phyloP scores from a whole-genome alignment of 2,113 vertebrate species.

The Taxidea taxus region DNA sequence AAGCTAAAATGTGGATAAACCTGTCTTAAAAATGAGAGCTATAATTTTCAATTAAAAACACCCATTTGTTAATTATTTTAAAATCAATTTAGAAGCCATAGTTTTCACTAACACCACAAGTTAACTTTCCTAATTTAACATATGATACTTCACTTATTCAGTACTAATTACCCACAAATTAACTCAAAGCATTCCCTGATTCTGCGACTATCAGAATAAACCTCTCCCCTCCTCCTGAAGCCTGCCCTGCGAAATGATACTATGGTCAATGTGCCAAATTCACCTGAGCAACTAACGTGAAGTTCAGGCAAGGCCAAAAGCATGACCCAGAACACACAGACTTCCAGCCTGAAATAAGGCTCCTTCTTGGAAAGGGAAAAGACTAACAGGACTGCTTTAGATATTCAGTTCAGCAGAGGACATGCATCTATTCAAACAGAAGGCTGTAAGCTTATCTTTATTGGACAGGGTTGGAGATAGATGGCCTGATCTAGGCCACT shows the following conservation, averaged over 20 bases:
- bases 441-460: slow-evolving; percentile 60
- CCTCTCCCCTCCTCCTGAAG: background rate
- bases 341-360: slow-evolving; percentile 3
- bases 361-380: slow-evolving; percentile 51
- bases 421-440: slow-evolving; percentile 18
- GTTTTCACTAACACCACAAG: background rate
- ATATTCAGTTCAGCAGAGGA: slow-evolving; percentile 48
- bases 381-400: slow-evolving; percentile 33
- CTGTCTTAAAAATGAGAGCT: background rate
- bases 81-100: background rate
- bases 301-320: background rate
- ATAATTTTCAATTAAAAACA: background rate
- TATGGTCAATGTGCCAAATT: background rate
- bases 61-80: background rate
- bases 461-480: slow-evolving; percentile 32
- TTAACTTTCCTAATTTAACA: background rate
- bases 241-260: background rate
- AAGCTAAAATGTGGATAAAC: background rate
- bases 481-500: slow-evolving; percentile 62
- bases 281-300: background rate
- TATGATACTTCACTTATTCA: background rate
- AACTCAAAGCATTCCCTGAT: background rate
- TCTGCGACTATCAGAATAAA: background rate
- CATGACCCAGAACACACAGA: background rate
- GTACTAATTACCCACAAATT: background rate